Percentiles rank a stretch among this genome's conserved stretches.
These are phyloP conservation scores for Perca schrenkii DNA, from an alignment of 2,113 vertebrate species.

Conservation along the genomic window DNA sequence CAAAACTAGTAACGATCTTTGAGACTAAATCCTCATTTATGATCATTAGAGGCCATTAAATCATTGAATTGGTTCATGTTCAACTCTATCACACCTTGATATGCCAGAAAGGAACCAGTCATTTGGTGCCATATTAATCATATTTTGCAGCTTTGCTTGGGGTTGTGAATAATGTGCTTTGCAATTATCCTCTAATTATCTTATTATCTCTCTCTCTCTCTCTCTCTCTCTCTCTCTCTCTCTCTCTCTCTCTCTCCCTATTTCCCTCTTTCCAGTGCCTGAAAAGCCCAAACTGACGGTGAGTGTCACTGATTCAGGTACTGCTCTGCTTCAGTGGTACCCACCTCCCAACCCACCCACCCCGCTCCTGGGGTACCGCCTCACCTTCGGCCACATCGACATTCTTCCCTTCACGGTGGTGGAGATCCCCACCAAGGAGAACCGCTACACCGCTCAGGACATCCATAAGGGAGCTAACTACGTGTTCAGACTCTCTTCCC, in stretches of 20 bases:
- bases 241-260: conserved; percentile 12
- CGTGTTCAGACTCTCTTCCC: conserved; percentile 92
- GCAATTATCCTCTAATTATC: conserved; percentile 56
- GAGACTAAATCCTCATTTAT: conserved; percentile 39
- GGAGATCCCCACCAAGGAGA: conserved; percentile 92
- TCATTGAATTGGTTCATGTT: conserved; percentile 30
- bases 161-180: conserved; percentile 52
- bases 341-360: conserved; percentile 90
- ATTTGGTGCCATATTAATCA: conserved; percentile 35
- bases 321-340: conserved; percentile 93
- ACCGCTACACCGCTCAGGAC: conserved; percentile 90
- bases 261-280: conserved; percentile 88
- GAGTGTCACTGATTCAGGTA: conserved; percentile 90
- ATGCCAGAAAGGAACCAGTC: conserved; percentile 14
- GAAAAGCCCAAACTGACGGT: conserved; percentile 91
- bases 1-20: conserved; percentile 14
- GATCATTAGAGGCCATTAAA: conserved; percentile 61
- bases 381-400: conserved; percentile 93
- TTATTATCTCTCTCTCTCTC: conserved; percentile 33
- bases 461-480: conserved; percentile 94
- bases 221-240: conserved; percentile 1
- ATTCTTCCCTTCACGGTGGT: conserved; percentile 87
- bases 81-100: conserved; percentile 47
- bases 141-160: conserved; percentile 39
- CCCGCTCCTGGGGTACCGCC: conserved; percentile 92